Evolutionary conservation across 1,140 invertebrate species (phyloP).

Genomic region (Neocloeon triangulifer): DNA sequence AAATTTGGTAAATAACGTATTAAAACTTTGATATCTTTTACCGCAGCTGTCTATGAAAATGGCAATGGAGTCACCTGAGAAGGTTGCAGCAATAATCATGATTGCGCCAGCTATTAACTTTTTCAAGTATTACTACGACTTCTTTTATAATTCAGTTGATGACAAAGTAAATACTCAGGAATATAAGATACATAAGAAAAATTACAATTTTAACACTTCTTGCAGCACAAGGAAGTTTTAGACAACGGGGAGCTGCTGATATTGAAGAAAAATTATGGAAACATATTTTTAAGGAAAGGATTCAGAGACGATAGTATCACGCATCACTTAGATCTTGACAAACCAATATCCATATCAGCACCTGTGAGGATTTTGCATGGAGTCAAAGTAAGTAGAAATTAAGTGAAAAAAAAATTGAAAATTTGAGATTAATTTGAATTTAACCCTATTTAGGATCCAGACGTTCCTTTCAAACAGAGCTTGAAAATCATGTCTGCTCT

Average conservation of each 20-base stretch:
- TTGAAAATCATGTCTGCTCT: neutral
- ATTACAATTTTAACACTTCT: too few species aligned
- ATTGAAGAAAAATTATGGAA: neutral
- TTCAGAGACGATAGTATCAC: neutral
- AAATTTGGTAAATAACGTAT: neutral
- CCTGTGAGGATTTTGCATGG: neutral
- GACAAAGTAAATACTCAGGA: neutral
- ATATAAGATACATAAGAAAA: too few species aligned
- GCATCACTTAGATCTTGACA: neutral
- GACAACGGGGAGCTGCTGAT: neutral
- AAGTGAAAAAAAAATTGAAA: too few species aligned
- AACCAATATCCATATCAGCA: neutral
- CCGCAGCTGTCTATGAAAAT: neutral
- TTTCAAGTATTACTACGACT: neutral
- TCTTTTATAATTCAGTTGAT: neutral
- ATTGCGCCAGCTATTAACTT: constrained; percentile 1
- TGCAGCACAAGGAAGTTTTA: constrained; percentile 1
- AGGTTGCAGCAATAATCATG: neutral
- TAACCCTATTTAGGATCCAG: neutral
- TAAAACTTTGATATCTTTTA: too few species aligned
- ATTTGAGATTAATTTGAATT: too few species aligned
- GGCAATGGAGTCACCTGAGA: neutral
- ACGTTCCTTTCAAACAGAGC: neutral
- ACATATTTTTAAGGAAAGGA: constrained; percentile 1
- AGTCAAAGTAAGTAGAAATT: neutral